phyloP scores from a whole-genome alignment of 2,797 vertebrate genomes.

The Botia kubotai region DNA sequence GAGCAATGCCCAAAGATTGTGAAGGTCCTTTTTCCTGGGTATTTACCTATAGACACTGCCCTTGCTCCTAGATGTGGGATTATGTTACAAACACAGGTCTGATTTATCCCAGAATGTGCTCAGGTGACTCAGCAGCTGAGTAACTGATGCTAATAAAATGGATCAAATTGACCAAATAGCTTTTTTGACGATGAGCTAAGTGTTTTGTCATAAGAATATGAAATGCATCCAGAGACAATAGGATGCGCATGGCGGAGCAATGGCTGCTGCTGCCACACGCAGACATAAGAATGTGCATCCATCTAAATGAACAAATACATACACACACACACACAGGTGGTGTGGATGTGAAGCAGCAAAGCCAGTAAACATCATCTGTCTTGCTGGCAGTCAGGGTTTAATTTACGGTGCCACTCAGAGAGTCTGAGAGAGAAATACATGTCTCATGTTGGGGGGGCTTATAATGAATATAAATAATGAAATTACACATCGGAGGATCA shows the following conservation, averaged over 20 bases:
- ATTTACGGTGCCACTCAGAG: background rate
- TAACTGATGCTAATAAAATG: slow-evolving; percentile 40
- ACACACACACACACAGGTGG: background rate
- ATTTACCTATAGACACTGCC: background rate
- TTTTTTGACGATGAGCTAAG: slow-evolving; percentile 12
- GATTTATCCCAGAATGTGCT: slow-evolving; percentile 35
- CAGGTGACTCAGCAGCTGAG: slow-evolving; percentile 38
- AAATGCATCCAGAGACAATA: slow-evolving; percentile 15
- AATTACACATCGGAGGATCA: background rate
- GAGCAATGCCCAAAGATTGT: background rate
- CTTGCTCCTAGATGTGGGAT: slow-evolving; percentile 11
- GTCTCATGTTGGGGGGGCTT: background rate
- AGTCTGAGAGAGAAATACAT: background rate
- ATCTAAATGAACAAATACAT: background rate
- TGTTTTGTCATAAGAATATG: slow-evolving; percentile 41
- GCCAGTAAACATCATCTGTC: slow-evolving; percentile 16
- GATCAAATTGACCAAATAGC: slow-evolving; percentile 25
- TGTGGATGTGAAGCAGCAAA: background rate
- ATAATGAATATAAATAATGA: background rate
- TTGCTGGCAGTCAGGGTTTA: background rate
- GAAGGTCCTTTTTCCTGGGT: slow-evolving; percentile 12
- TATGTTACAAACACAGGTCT: slow-evolving; percentile 28
- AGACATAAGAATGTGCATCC: background rate
- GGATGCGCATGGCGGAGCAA: background rate
- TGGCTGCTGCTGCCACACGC: background rate